Evolutionary conservation across 1,140 invertebrate genomes (phyloP), one percentile per base, ranked within the genome.

Genomic region (Caenorhabditis tropicalis): DNA sequence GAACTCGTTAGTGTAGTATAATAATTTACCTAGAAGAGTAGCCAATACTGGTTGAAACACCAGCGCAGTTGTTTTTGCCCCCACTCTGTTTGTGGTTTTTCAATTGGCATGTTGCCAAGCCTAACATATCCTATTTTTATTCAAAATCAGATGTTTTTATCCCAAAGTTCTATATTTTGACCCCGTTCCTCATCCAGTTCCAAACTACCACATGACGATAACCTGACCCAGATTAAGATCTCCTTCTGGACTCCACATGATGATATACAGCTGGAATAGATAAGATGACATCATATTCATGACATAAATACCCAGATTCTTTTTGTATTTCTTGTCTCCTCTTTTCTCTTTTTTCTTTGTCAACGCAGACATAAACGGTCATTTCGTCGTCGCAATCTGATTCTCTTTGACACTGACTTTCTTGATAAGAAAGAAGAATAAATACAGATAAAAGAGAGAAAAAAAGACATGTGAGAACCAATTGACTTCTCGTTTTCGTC

Each of bases 301-400:
- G 2, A 10, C 21, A 27, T 56, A 27, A 6, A 43, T 43, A 43
- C 39, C 39, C 53, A 56, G 53, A 56, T 56, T 27, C 5, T 56
- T 27, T 56, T 56, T 56, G 24, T 27, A 24, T 56, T 27, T 12
- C 29, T 15, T 27, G 9, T 27, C 0, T 0, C n/a, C n/a, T 19
- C 1, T n/a, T 27, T 27, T 9, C 9, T 56, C 53, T 27, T 12
- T 12, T 56, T 15, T n/a, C 53, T 27, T 24, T 56, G 27, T 56
- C 53, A 56, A 56, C 53, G 53, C 53, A 56, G 53, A 56, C 53
- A 56, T 27, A 27, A 56, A 56, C 24, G 53, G 53, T 74, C 65
- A 74, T 74, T 74, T 74, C 65, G 65, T 74, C 65, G 65, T 74
- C 65, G 65, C 21, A 33, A n/a, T 33, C 29, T 19, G n/a, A 27